Percentiles rank a stretch among this genome's conserved stretches.
phyloP scores from a whole-genome alignment of 2,888 invertebrate genomes.

The Nesidiocoris tenuis region DNA sequence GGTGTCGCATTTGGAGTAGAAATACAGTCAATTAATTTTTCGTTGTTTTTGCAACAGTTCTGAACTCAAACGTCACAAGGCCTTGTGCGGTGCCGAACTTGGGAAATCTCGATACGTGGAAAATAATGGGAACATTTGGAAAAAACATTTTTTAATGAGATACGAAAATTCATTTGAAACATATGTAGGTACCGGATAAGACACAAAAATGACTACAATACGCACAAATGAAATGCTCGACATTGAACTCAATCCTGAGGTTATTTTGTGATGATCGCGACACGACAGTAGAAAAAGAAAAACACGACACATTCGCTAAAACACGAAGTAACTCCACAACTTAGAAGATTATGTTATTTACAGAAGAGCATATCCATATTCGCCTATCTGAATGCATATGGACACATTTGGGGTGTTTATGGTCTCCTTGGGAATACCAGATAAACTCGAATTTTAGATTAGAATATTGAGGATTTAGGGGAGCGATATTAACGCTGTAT shows the following conservation, averaged over 20 bases:
- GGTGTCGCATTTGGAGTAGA: constrained; percentile 13
- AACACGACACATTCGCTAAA: not conserved
- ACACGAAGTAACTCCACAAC: not conserved
- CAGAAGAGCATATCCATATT: not conserved
- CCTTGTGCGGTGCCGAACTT: too few species aligned
- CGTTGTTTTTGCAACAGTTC: not conserved
- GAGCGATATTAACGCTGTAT: too few species aligned
- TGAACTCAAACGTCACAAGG: too few species aligned
- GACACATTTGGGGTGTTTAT: too few species aligned
- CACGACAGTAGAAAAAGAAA: not conserved
- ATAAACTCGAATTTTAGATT: too few species aligned
- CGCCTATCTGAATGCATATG: too few species aligned
- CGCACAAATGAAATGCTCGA: not conserved
- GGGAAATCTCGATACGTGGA: too few species aligned
- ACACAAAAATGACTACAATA: not conserved
- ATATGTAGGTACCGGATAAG: not conserved
- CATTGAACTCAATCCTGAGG: not conserved
- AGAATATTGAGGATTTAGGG: too few species aligned
- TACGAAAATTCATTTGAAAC: not conserved
- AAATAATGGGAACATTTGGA: too few species aligned
- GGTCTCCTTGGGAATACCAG: too few species aligned
- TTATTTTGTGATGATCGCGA: not conserved
- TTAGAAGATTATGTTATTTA: not conserved
- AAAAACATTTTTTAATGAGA: not conserved
- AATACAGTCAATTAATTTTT: not conserved